These are phyloP conservation scores for Mizuhopecten yessoensis DNA, from an alignment of 1,140 invertebrate species.

Conservation along the genomic window DNA sequence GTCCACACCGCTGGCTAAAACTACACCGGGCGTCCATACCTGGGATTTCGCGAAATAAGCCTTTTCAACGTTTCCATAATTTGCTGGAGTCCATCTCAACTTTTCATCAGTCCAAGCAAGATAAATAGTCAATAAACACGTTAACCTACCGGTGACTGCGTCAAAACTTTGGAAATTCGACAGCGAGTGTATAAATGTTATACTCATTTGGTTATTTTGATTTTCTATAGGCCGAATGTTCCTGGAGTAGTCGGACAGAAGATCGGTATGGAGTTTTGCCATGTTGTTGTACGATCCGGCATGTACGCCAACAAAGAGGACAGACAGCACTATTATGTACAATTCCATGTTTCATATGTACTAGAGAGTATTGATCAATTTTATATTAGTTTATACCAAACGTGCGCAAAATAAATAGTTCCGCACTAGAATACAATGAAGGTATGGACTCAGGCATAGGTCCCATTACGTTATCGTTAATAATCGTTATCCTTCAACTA, in stretches of 20 bases:
- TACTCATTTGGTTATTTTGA: not conserved
- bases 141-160: not conserved
- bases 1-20: not conserved
- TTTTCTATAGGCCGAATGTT: not conserved
- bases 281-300: not conserved
- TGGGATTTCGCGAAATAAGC: not conserved
- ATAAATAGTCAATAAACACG: not conserved
- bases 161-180: not conserved
- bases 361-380: too few relatives aligned
- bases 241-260: not conserved
- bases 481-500: too few relatives aligned
- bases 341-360: too few relatives aligned
- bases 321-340: not conserved
- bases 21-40: not conserved
- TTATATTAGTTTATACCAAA: too few relatives aligned
- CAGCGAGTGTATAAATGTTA: not conserved
- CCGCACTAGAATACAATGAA: too few relatives aligned
- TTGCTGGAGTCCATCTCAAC: not conserved
- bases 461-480: too few relatives aligned
- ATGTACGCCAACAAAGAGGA: not conserved
- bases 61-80: not conserved
- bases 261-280: not conserved
- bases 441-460: too few relatives aligned
- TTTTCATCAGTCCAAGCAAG: not conserved
- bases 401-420: too few relatives aligned